Conservation (phyloP, 2,888 invertebrate species). For the Acleris holmiana region DNA sequence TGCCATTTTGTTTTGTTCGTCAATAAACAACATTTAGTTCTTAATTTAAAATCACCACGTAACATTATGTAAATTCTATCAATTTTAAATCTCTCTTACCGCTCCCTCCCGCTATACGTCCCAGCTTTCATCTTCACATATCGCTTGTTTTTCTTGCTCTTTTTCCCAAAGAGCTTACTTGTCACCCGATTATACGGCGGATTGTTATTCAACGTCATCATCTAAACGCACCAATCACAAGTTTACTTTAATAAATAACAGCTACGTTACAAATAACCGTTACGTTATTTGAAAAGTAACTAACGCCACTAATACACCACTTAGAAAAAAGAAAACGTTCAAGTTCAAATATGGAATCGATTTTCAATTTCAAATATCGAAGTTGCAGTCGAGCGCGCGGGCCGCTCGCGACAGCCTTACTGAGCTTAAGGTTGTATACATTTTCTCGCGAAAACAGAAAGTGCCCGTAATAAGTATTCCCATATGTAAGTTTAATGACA, state of each 20-base stretch:
- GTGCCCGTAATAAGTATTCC: slow-evolving; percentile 51
- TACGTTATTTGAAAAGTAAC: slow-evolving; percentile 12
- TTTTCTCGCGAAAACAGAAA: slow-evolving; percentile 76
- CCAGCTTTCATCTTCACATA: slow-evolving; percentile 66
- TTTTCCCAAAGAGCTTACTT: slow-evolving; percentile 74
- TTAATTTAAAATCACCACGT: no score
- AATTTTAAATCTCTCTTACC: slow-evolving; percentile 53
- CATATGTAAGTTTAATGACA: slow-evolving; percentile 54
- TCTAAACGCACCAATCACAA: slow-evolving; percentile 18
- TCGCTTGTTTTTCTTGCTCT: slow-evolving; percentile 71
- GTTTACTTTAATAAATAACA: slow-evolving; percentile 5
- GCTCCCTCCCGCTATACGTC: slow-evolving; percentile 70
- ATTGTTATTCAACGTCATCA: slow-evolving; percentile 70
- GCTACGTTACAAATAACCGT: slow-evolving; percentile 23
- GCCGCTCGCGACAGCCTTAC: slow-evolving; percentile 56
- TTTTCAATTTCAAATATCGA: slow-evolving; percentile 44
- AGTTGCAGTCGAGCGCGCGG: slow-evolving; percentile 55
- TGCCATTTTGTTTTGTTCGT: no score
- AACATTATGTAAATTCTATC: no score
- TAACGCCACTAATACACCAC: slow-evolving; percentile 14
- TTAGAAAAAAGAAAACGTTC: slow-evolving; percentile 22
- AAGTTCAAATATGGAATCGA: slow-evolving; percentile 30
- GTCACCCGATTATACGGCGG: slow-evolving; percentile 67
- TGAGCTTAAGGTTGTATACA: slow-evolving; percentile 63
- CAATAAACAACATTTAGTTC: no score